phyloP scores from a whole-genome alignment of 2,888 invertebrate genomes.

The Stenichneumon culpator region DNA sequence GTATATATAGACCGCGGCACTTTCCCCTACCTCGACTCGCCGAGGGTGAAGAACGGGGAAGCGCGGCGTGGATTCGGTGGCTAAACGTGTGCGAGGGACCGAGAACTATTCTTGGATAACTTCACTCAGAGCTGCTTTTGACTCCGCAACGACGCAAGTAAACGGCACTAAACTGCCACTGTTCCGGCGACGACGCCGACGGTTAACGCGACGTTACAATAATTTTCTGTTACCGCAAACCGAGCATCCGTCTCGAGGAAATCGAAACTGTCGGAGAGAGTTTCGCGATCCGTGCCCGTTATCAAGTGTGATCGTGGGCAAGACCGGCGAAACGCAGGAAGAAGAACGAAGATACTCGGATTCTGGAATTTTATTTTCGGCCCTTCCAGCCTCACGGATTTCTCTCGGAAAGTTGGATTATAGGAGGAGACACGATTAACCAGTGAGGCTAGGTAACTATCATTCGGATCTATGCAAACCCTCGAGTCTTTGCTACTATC shows the following conservation, averaged over 20 bases:
- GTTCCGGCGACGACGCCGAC: constrained; percentile 59
- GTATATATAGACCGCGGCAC: constrained; percentile 72
- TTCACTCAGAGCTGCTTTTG: constrained; percentile 81
- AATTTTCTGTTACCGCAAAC: not conserved
- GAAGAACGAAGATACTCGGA: not conserved
- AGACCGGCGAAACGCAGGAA: not conserved
- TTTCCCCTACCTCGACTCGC: constrained; percentile 71
- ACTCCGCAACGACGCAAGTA: constrained; percentile 74
- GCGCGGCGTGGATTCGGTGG: constrained; percentile 62
- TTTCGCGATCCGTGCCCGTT: not conserved
- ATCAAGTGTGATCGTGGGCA: constrained; percentile 21
- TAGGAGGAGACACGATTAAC: not conserved
- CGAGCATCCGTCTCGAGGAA: not conserved
- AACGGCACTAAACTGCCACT: constrained; percentile 63
- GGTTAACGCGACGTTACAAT: constrained; percentile 47
- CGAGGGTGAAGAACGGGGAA: constrained; percentile 68
- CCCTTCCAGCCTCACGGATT: constrained; percentile 5
- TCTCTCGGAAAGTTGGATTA: constrained; percentile 4
- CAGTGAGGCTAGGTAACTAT: constrained; percentile 38
- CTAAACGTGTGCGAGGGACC: constrained; percentile 72
- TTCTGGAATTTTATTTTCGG: constrained; percentile 4
- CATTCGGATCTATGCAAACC: not conserved
- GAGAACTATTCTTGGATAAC: constrained; percentile 84
- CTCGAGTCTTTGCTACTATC: not conserved
- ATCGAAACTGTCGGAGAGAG: constrained; percentile 13